phyloP scores from a whole-genome alignment of 1,140 invertebrate genomes.

The Caligus rogercresseyi region DNA sequence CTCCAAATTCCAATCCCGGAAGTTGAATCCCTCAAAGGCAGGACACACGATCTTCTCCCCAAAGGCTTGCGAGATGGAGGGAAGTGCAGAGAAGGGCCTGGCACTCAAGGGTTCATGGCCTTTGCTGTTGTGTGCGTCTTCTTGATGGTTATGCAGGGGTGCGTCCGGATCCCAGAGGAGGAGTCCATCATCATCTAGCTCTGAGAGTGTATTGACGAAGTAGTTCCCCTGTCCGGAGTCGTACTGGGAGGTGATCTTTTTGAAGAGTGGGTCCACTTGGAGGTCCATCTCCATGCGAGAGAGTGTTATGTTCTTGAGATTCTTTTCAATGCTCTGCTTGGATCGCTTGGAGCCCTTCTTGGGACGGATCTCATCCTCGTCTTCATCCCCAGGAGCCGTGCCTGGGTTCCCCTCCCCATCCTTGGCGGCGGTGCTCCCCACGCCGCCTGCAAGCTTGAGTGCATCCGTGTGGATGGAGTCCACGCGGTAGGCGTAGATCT shows the following conservation, averaged over 20 bases:
- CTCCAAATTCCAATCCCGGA: constrained; percentile 23
- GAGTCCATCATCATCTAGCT: constrained; percentile 20
- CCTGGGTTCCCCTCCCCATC: constrained; percentile 25
- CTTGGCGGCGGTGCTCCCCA: constrained; percentile 35
- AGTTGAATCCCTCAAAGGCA: constrained; percentile 23
- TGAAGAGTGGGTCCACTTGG: constrained; percentile 33
- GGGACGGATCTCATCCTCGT: constrained; percentile 26
- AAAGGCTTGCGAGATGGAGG: constrained; percentile 12
- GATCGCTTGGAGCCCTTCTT: constrained; percentile 20
- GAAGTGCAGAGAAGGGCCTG: too few species aligned
- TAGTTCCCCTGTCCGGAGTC: constrained; percentile 32
- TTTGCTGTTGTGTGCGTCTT: neutral
- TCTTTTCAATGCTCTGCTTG: constrained; percentile 30
- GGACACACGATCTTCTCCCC: constrained; percentile 21
- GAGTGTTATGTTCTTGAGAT: constrained; percentile 31
- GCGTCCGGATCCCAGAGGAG: constrained; percentile 26
- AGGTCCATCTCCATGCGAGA: constrained; percentile 31
- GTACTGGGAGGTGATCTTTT: constrained; percentile 32
- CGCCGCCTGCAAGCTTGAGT: constrained; percentile 50
- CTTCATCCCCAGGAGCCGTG: constrained; percentile 25
- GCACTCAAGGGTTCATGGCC: too few species aligned
- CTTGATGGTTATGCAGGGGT: neutral
- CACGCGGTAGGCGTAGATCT: constrained; percentile 60
- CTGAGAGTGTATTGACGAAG: constrained; percentile 28
- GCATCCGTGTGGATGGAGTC: constrained; percentile 56